Percentiles rank a stretch among this genome's conserved stretches.
These are phyloP conservation scores for Metaphire vulgaris DNA, from an alignment of 1,140 invertebrate genomes.

Conservation along the genomic window DNA sequence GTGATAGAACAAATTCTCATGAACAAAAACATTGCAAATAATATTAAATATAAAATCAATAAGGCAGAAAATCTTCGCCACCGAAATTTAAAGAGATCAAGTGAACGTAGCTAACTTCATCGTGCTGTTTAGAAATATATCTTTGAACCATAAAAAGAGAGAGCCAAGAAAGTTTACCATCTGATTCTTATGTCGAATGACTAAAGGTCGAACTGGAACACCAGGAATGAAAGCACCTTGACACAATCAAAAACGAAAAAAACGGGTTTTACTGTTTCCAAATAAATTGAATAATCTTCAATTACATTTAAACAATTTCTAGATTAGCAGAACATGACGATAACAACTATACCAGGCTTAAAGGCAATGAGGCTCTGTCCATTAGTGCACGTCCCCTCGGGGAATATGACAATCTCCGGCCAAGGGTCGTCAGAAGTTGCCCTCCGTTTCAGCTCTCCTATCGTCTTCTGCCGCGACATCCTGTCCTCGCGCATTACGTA, in stretches of 20 bases:
- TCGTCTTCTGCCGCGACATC: slow-evolving; percentile 65
- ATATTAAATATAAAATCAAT: neutral
- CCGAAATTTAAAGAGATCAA: no score
- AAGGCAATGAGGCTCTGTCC: slow-evolving; percentile 80
- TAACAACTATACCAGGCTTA: slow-evolving; percentile 81
- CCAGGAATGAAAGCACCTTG: slow-evolving; percentile 27
- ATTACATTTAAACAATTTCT: no score
- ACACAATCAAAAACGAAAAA: neutral
- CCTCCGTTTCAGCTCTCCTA: slow-evolving; percentile 71
- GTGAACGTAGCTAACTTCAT: no score
- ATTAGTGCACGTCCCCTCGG: slow-evolving; percentile 87
- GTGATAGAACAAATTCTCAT: no score
- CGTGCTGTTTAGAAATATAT: no score
- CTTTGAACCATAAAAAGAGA: no score
- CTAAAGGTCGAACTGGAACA: slow-evolving; percentile 15
- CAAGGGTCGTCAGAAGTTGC: slow-evolving; percentile 72
- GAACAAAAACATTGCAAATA: neutral
- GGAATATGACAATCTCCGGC: slow-evolving; percentile 84
- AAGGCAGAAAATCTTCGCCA: no score
- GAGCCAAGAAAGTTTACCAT: no score
- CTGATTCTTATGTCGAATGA: slow-evolving; percentile 7
- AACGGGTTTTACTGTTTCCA: neutral
- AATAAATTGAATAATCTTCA: no score
- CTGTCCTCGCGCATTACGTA: slow-evolving; percentile 87
- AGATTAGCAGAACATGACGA: no score